These are phyloP conservation scores for Nettapus auritus DNA, from an alignment of 2,113 vertebrate genomes.

Conservation along the genomic window DNA sequence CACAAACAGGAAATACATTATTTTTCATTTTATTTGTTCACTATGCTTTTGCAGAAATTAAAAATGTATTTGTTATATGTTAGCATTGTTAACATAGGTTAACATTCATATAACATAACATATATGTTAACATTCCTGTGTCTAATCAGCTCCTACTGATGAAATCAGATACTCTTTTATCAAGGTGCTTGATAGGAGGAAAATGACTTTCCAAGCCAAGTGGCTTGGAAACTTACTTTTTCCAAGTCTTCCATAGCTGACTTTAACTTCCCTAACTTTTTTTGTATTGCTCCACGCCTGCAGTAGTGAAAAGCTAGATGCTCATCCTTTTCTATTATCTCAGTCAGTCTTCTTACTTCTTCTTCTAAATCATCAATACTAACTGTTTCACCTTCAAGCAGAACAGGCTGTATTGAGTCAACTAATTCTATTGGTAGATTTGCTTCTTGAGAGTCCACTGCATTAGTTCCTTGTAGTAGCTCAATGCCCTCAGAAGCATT, in stretches of 20 bases:
- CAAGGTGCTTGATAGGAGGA: background rate
- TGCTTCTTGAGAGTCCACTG: background rate
- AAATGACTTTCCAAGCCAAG: background rate
- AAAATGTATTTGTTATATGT: background rate
- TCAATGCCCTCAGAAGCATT: background rate
- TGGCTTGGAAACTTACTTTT: conserved; percentile 68
- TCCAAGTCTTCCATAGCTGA: conserved; percentile 77
- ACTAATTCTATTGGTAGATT: conserved; percentile 22
- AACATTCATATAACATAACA: too few species aligned
- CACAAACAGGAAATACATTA: background rate
- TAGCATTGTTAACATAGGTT: too few species aligned
- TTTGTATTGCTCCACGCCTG: conserved; percentile 76
- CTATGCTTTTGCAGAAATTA: background rate
- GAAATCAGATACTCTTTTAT: background rate
- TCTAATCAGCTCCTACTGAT: background rate
- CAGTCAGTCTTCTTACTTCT: conserved; percentile 64
- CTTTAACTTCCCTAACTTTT: conserved; percentile 77
- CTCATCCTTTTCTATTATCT: conserved; percentile 60
- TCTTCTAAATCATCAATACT: conserved; percentile 52
- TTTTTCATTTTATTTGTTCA: background rate
- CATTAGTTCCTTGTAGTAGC: background rate
- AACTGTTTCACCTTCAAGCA: conserved; percentile 30
- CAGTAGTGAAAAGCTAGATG: conserved; percentile 72
- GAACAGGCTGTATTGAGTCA: conserved; percentile 47
- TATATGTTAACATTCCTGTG: background rate